These are phyloP conservation scores for Eidolon dupreanum DNA, from an alignment of 2,797 vertebrate genomes.

Conservation along the genomic window DNA sequence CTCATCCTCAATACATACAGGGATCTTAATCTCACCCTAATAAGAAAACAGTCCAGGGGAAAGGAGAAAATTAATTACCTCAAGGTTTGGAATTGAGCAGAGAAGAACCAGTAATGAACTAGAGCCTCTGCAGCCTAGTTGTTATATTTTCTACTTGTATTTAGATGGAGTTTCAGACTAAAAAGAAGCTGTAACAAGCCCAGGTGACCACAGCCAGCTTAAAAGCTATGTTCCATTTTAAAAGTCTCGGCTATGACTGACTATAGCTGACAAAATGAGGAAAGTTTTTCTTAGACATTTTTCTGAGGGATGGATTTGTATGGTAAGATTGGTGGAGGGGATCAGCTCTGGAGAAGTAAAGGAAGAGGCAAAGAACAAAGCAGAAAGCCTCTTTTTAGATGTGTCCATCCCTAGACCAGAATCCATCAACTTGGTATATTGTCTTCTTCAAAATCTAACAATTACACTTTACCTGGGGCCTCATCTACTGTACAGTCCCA, in stretches of 20 bases:
- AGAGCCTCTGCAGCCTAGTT: neutral
- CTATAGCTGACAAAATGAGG: neutral
- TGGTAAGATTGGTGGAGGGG: neutral
- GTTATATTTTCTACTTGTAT: slow-evolving; percentile 25
- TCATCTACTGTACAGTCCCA: slow-evolving; percentile 24
- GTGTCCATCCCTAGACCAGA: neutral
- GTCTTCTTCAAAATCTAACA: slow-evolving; percentile 28
- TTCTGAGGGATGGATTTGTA: neutral
- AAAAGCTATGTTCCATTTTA: slow-evolving; percentile 38
- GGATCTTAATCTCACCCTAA: slow-evolving; percentile 96
- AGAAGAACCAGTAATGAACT: slow-evolving; percentile 48
- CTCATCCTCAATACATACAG: slow-evolving; percentile 95
- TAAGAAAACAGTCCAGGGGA: slow-evolving; percentile 10
- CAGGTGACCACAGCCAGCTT: neutral
- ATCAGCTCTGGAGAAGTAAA: slow-evolving; percentile 20
- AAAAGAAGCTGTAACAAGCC: slow-evolving; percentile 14
- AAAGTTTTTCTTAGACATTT: slow-evolving; percentile 1
- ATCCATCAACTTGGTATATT: neutral
- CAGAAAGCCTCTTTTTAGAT: neutral
- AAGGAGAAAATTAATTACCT: slow-evolving; percentile 49
- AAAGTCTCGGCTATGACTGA: slow-evolving; percentile 14
- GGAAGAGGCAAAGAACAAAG: neutral
- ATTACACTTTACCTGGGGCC: neutral
- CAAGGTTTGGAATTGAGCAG: slow-evolving; percentile 43
- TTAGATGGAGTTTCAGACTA: slow-evolving; percentile 41